Evolutionary conservation across 2,888 invertebrate genomes (phyloP).

Genomic region (Caenorhabditis plicata): DNA sequence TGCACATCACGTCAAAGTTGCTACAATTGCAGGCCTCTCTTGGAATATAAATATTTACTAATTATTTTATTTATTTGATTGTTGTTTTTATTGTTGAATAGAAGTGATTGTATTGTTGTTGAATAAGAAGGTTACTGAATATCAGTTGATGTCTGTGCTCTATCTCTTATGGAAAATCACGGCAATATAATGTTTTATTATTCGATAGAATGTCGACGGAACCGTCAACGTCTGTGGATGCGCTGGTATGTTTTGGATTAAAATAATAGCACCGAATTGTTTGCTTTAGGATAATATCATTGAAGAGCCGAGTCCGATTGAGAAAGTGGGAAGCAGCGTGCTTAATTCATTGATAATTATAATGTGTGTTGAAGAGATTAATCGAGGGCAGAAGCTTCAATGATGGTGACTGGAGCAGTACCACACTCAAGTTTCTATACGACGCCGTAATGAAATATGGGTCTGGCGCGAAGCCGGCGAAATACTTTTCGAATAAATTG

Average conservation of each 20-base stretch:
- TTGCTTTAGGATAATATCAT: neutral
- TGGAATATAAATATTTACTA: slow-evolving; percentile 24
- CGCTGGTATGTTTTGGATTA: too few species aligned
- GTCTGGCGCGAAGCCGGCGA: slow-evolving; percentile 6
- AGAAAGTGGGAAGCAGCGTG: neutral
- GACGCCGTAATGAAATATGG: slow-evolving; percentile 27
- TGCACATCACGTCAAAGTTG: slow-evolving; percentile 54
- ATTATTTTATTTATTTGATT: too few species aligned
- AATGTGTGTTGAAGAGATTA: slow-evolving; percentile 13
- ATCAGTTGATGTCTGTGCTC: too few species aligned
- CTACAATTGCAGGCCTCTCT: slow-evolving; percentile 58
- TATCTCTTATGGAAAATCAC: too few species aligned
- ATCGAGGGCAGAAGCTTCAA: slow-evolving; percentile 23
- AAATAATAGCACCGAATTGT: too few species aligned
- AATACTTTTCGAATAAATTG: slow-evolving; percentile 10
- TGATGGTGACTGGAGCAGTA: slow-evolving; percentile 28
- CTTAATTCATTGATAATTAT: neutral
- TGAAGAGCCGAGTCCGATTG: slow-evolving; percentile 7
- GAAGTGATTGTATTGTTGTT: too few species aligned
- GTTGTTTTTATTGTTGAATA: too few species aligned
- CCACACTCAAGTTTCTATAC: slow-evolving; percentile 16
- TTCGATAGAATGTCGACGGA: too few species aligned
- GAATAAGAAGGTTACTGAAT: too few species aligned
- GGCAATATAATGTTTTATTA: too few species aligned
- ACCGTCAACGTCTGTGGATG: too few species aligned